Percentiles rank a stretch among this genome's conserved stretches.
These are phyloP conservation scores for Petrolisthes manimaculis DNA, from an alignment of 2,888 invertebrate genomes.

Conservation along the genomic window DNA sequence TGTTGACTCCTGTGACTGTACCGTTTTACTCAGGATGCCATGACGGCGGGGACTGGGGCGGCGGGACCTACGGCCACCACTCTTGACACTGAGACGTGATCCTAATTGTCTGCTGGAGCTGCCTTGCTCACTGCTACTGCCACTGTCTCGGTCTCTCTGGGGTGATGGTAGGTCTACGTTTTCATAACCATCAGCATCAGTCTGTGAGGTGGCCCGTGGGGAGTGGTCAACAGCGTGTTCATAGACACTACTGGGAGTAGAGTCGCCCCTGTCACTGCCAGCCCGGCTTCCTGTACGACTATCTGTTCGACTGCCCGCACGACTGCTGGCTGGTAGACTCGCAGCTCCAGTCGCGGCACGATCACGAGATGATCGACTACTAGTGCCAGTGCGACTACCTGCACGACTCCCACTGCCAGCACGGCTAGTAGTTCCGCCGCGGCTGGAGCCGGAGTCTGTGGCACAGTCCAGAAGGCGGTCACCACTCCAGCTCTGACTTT, in stretches of 20 bases:
- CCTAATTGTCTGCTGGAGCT: slow-evolving; percentile 47
- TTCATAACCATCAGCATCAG: slow-evolving; percentile 64
- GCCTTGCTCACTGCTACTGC: slow-evolving; percentile 59
- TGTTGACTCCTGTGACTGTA: slow-evolving; percentile 46
- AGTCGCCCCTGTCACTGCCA: slow-evolving; percentile 62
- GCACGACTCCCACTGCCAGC: slow-evolving; percentile 59
- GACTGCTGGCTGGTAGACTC: slow-evolving; percentile 50
- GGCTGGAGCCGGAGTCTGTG: slow-evolving; percentile 64
- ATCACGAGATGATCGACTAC: slow-evolving; percentile 50
- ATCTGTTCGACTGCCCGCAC: slow-evolving; percentile 39
- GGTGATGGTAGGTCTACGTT: slow-evolving; percentile 64
- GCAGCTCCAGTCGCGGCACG: slow-evolving; percentile 32
- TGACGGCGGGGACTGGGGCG: slow-evolving; percentile 61
- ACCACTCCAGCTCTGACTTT: slow-evolving; percentile 66
- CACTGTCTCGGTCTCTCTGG: slow-evolving; percentile 53
- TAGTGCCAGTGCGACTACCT: slow-evolving; percentile 55
- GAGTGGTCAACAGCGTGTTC: slow-evolving; percentile 60
- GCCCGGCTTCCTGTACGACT: slow-evolving; percentile 52
- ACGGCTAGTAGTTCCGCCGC: slow-evolving; percentile 60
- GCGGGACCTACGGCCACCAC: slow-evolving; percentile 57
- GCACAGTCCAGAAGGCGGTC: slow-evolving; percentile 61
- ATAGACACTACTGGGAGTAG: slow-evolving; percentile 64
- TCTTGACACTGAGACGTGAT: slow-evolving; percentile 62
- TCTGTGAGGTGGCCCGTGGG: slow-evolving; percentile 45
- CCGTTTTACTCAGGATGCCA: slow-evolving; percentile 27